These are phyloP conservation scores for Antechinus flavipes DNA, from an alignment of 2,113 vertebrate species.

Conservation along the genomic window DNA sequence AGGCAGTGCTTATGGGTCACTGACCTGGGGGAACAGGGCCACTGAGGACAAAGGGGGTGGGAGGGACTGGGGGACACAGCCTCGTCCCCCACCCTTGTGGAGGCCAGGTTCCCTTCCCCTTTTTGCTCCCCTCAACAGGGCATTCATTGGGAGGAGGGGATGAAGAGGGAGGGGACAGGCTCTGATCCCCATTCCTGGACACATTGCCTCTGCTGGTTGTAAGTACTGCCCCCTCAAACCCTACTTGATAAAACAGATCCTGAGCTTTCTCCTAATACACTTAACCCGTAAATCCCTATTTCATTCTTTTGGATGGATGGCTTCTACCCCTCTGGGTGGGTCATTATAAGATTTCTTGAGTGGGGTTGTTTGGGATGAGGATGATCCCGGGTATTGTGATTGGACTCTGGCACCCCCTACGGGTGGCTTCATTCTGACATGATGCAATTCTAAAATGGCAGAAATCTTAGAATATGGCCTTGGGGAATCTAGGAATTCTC, in stretches of 20 bases:
- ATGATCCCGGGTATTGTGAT: background rate
- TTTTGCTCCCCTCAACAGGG: background rate
- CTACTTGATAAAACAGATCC: background rate
- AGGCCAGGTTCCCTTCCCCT: background rate
- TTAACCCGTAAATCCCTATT: background rate
- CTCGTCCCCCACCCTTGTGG: conserved; percentile 47
- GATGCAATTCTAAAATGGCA: background rate
- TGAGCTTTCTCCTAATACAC: background rate
- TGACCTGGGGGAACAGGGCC: conserved; percentile 60
- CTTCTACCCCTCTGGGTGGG: background rate
- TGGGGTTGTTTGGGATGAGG: background rate
- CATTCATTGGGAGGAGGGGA: conserved; percentile 16
- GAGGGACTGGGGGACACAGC: conserved; percentile 58
- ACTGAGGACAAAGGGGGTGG: conserved; percentile 27
- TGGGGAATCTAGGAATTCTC: background rate
- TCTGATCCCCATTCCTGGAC: background rate
- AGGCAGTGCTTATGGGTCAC: background rate
- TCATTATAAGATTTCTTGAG: background rate
- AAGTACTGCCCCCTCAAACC: background rate
- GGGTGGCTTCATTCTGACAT: background rate
- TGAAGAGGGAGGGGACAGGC: conserved; percentile 22
- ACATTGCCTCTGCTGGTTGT: background rate
- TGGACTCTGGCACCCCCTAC: conserved; percentile 9
- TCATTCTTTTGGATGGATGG: background rate
- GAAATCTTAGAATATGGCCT: background rate